A percentile compares a stretch with the other conserved stretches of the same genome.
phyloP scores from a whole-genome alignment of 2,113 vertebrate species.

The Laticauda colubrina region DNA sequence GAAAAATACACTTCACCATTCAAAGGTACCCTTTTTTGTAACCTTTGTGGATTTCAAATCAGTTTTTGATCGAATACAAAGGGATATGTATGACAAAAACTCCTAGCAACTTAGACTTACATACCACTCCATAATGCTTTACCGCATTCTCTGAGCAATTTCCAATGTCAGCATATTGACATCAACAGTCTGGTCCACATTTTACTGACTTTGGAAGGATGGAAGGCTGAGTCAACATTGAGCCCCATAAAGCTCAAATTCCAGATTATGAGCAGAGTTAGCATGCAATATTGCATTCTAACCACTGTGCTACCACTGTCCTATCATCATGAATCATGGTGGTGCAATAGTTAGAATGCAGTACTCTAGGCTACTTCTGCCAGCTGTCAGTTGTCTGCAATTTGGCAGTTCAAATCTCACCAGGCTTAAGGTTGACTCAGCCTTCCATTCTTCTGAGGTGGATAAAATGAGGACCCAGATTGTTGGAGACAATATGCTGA shows the following conservation, averaged over 20 bases:
- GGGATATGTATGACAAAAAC: not conserved
- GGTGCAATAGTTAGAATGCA: no score
- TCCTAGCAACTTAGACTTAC: not conserved
- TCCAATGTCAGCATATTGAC: not conserved
- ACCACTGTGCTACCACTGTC: not conserved
- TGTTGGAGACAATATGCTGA: no score
- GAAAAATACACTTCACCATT: not conserved
- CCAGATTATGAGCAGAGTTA: not conserved
- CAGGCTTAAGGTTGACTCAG: no score
- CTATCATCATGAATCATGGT: no score
- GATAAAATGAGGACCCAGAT: no score
- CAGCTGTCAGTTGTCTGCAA: no score
- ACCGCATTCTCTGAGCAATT: not conserved
- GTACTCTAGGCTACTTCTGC: no score
- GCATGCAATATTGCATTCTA: not conserved
- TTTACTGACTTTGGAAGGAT: not conserved
- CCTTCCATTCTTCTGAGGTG: no score
- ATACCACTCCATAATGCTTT: not conserved
- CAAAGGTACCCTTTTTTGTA: not conserved
- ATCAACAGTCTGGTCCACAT: not conserved
- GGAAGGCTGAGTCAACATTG: not conserved
- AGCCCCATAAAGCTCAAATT: not conserved
- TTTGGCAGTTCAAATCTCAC: no score
- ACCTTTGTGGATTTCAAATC: not conserved
- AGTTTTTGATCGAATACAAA: not conserved